Percentiles rank a stretch among this genome's conserved stretches.
These are phyloP conservation scores for Augiades crinisus DNA, from an alignment of 2,888 invertebrate species.

Conservation along the genomic window DNA sequence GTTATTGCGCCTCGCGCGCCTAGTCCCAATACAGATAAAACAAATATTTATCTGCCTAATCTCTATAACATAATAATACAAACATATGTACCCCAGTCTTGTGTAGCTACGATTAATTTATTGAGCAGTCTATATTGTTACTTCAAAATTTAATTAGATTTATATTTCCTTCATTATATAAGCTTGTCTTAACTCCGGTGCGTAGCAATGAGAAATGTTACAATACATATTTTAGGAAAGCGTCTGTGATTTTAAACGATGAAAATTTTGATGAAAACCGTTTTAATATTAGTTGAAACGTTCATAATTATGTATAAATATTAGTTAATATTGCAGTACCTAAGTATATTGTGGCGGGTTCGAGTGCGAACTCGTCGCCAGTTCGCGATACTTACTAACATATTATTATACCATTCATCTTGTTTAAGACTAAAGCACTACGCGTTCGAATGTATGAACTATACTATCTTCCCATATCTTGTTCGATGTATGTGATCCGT, in stretches of 20 bases:
- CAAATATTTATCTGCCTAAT: conserved; percentile 73
- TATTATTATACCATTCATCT: conserved; percentile 38
- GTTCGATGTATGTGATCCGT: conserved; percentile 32
- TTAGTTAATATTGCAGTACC: conserved; percentile 48
- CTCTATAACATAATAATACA: conserved; percentile 62
- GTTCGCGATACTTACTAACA: conserved; percentile 48
- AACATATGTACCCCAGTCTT: conserved; percentile 61
- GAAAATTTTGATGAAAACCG: conserved; percentile 75
- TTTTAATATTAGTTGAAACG: conserved; percentile 65
- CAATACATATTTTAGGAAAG: conserved; percentile 77
- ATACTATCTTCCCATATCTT: conserved; percentile 14
- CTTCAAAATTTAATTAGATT: conserved; percentile 63
- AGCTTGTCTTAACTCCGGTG: conserved; percentile 66
- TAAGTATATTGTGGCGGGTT: conserved; percentile 39
- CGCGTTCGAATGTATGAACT: conserved; percentile 33
- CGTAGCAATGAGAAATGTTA: conserved; percentile 58
- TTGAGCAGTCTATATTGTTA: conserved; percentile 68
- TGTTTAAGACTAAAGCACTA: conserved; percentile 48
- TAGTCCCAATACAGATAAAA: conserved; percentile 77
- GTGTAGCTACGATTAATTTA: conserved; percentile 76
- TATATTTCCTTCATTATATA: conserved; percentile 50
- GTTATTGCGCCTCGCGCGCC: conserved; percentile 77
- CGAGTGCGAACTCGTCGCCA: conserved; percentile 34
- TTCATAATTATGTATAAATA: conserved; percentile 53
- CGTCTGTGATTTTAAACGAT: conserved; percentile 80